These are phyloP conservation scores for Casuarius casuarius DNA, from an alignment of 2,113 vertebrate genomes.

Conservation along the genomic window DNA sequence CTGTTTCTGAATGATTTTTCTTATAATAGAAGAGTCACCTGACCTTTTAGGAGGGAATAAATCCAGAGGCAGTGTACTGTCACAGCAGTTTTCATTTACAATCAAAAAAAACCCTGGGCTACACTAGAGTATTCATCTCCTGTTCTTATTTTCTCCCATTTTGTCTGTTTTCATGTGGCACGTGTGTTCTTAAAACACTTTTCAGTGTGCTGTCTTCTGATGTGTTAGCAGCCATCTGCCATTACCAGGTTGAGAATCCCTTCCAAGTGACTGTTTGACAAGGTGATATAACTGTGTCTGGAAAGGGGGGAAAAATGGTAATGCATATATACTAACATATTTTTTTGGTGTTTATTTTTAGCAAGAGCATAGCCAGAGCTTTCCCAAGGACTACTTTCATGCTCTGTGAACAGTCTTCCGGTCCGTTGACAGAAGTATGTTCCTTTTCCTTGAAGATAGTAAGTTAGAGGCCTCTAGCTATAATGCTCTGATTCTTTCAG, in stretches of 20 bases:
- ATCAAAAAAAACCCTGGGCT: background rate
- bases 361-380: conserved; percentile 15
- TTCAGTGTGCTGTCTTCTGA: fast-evolving
- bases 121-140: background rate
- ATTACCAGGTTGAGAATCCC: background rate
- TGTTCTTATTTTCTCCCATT: background rate
- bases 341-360: conserved; percentile 48
- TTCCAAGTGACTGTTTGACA: background rate
- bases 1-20: background rate
- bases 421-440: background rate
- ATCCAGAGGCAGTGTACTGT: background rate
- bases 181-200: background rate
- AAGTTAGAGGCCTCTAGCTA: conserved; percentile 33
- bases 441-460: conserved; percentile 13
- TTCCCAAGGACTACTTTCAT: conserved; percentile 23
- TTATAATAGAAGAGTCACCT: background rate
- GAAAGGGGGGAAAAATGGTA: background rate
- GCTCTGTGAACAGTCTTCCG: conserved; percentile 11
- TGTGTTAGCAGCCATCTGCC: background rate
- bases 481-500: background rate
- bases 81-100: background rate
- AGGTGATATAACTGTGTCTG: background rate
- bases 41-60: background rate
- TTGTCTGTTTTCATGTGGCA: fast-evolving
- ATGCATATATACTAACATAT: background rate